Evolutionary conservation across 2,113 vertebrate species (phyloP), one percentile per base, ranked within the genome.

Genomic region (Pungitius pungitius): DNA sequence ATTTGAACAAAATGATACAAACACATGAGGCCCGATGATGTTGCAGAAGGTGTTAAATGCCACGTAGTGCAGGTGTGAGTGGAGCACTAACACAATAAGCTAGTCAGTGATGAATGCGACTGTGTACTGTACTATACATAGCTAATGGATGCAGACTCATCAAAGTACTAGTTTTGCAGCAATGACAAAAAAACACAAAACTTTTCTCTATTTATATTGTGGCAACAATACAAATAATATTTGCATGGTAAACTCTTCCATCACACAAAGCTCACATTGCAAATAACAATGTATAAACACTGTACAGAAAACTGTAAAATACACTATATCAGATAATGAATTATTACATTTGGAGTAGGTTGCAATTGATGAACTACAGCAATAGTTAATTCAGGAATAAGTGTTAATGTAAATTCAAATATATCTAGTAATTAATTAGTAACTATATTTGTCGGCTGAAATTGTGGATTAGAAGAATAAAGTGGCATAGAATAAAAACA

Each of bases 51-150:
- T 26, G 49, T 45, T 37, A 64, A 72, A 66, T 49, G 43, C 60
- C 22, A 49, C 72, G 56, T 15, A 66, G 26, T 61, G 82, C 80
- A 90, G 85, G 79, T 90, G 88, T 73, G 78, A 77, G 66, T 69
- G 58, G 6, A n/a, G 49, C 56, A 14, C 12, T 6, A 66, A 62
- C 39, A 77, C 62, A 82, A 66, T 33, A 49, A 68, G 57, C 33
- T 17, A 45, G 70, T 40, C 73, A 68, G 73, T 87, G 84, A 88
- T 82, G 61, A 82, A 88, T 83, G 84, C 30, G 61, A 57, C 45
- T 40, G 62, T 67, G 55, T 18, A 3, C 58, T 62, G 64, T 51
- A 42, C 73, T 54, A 69, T 47, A 74, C 67, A 82, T 67, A 78
- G 49, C 61, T 82, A 81, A 76, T 77, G 71, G 55, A 62, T 43